A percentile compares a stretch with the other conserved stretches of the same genome.
Evolutionary conservation across 2,113 vertebrate species (phyloP).

Genomic region (Phrynosoma blainvillii): DNA sequence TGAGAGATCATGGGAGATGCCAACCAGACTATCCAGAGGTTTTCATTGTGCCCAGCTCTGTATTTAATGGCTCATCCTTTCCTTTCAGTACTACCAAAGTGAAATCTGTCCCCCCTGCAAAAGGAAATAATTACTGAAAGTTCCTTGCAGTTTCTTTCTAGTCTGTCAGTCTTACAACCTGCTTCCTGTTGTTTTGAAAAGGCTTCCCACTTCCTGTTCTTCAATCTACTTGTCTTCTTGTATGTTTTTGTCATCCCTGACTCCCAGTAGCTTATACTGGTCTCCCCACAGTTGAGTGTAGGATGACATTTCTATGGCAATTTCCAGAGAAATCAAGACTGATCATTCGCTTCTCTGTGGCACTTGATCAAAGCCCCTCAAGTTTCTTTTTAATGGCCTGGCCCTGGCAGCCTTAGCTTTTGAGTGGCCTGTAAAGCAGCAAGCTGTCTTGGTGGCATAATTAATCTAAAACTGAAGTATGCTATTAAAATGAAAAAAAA

Average conservation of each 20-base stretch:
- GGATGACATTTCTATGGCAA: conserved; percentile 43
- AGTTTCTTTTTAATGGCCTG: not conserved
- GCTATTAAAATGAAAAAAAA: not conserved
- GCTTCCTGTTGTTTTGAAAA: conserved; percentile 5
- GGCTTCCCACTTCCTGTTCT: not conserved
- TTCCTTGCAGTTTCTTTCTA: too few species aligned
- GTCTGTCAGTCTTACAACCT: too few species aligned
- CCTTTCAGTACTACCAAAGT: too few species aligned
- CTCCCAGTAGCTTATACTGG: conserved; percentile 21
- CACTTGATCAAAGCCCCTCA: not conserved
- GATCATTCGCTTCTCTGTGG: not conserved
- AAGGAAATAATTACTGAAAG: too few species aligned
- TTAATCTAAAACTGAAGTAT: not conserved
- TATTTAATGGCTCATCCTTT: too few species aligned
- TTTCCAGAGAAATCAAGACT: not conserved
- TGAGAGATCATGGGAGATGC: too few species aligned
- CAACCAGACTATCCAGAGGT: too few species aligned
- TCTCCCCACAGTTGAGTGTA: conserved; percentile 18
- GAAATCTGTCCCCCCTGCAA: too few species aligned
- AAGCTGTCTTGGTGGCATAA: not conserved
- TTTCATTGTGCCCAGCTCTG: too few species aligned
- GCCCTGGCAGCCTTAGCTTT: not conserved
- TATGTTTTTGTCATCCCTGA: conserved; percentile 30
- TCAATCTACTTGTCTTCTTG: conserved; percentile 25
- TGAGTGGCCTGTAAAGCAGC: not conserved